Evolutionary conservation across 2,113 vertebrate species (phyloP).

Genomic region (Antigone vipio): DNA sequence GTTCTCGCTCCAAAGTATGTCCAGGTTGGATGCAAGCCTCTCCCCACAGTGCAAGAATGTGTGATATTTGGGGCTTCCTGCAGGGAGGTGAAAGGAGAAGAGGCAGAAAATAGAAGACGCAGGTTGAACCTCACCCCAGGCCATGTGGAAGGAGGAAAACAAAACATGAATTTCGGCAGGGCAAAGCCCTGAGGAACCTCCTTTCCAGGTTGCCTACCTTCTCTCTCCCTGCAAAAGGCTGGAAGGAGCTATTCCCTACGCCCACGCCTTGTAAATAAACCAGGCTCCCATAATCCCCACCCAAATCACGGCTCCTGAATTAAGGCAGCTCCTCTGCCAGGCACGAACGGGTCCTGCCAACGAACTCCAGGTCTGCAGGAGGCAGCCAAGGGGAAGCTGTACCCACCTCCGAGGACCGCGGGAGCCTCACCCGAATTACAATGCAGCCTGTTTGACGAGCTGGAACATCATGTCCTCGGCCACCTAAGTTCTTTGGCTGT

Average conservation of each 20-base stretch:
- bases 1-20: constrained; percentile 49
- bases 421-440: constrained; percentile 30
- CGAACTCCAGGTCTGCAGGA: background rate
- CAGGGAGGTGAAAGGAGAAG: background rate
- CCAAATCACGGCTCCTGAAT: background rate
- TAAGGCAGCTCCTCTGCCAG: background rate
- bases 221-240: background rate
- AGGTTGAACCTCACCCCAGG: background rate
- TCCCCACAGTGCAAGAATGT: constrained; percentile 46
- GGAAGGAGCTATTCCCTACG: background rate
- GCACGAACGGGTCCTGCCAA: background rate
- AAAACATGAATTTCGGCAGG: background rate
- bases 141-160: background rate
- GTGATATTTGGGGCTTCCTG: background rate
- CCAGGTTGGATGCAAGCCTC: constrained; percentile 41
- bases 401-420: background rate
- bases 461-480: constrained; percentile 70
- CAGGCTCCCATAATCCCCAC: background rate
- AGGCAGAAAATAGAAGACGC: background rate
- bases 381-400: background rate
- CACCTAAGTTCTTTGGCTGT: constrained; percentile 63
- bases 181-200: background rate
- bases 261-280: background rate
- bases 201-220: background rate
- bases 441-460: constrained; percentile 27